phyloP scores from a whole-genome alignment of 1,140 invertebrate species.

The Leptinotarsa undecemlineata region DNA sequence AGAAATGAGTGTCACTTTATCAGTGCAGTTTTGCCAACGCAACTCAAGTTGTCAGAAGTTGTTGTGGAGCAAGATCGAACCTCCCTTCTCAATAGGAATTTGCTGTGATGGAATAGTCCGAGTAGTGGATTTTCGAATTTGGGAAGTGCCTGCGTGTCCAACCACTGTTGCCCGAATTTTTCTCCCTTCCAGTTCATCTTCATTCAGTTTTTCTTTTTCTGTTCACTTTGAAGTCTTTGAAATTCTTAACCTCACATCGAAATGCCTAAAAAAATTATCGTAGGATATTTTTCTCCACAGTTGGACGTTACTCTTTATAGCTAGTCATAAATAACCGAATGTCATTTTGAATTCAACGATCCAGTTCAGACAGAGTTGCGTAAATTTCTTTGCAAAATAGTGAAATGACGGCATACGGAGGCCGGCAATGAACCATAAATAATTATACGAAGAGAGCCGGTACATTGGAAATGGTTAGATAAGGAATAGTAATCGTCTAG shows the following conservation, averaged over 20 bases:
- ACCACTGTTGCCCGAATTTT: no score
- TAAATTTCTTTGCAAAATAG: constrained; percentile 13
- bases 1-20: no score
- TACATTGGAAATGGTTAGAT: constrained; percentile 4
- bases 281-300: neutral
- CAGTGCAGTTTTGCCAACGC: no score
- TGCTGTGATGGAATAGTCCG: no score
- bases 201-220: no score
- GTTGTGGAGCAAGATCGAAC: no score
- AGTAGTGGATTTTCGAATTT: no score
- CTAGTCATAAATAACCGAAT: neutral
- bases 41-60: no score
- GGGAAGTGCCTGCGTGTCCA: no score
- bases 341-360: neutral
- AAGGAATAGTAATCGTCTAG: constrained; percentile 15
- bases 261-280: neutral
- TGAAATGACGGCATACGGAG: constrained; percentile 7
- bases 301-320: neutral
- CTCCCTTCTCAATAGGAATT: no score
- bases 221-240: no score
- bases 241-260: neutral
- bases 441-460: constrained; percentile 18
- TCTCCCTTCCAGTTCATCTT: no score
- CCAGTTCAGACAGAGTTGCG: neutral
- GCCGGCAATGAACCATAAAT: constrained; percentile 17